A percentile compares a stretch with the other conserved stretches of the same genome.
Conservation (phyloP, 2,113 vertebrate species). For the Cyphomyrus plagiostoma region DNA sequence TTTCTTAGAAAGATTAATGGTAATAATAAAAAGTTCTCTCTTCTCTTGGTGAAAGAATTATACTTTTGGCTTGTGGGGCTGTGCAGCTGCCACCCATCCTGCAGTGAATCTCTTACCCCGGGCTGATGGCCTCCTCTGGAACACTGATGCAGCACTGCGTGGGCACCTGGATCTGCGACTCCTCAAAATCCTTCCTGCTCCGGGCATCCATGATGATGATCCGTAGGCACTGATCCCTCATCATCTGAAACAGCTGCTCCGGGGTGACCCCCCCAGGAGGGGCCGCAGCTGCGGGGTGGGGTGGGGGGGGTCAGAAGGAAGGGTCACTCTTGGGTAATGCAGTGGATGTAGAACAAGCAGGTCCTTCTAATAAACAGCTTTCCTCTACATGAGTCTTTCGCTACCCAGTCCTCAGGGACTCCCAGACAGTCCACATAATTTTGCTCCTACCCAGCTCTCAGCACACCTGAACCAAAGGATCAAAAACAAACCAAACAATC, state of each 20-base stretch:
- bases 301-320: neutral
- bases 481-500: neutral
- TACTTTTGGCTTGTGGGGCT: neutral
- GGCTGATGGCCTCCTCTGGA: constrained; percentile 83
- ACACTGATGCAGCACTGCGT: constrained; percentile 68
- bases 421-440: neutral
- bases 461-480: neutral
- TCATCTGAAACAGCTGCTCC: constrained; percentile 85
- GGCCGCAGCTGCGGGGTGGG: constrained; percentile 31
- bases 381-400: neutral
- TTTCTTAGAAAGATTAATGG: neutral
- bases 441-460: neutral
- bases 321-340: neutral
- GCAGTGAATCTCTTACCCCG: constrained; percentile 65
- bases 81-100: neutral
- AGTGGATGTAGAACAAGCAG: neutral
- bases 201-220: constrained; percentile 90
- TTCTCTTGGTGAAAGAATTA: neutral
- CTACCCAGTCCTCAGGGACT: neutral
- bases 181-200: constrained; percentile 69
- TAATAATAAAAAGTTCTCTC: neutral
- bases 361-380: neutral
- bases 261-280: constrained; percentile 74
- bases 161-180: constrained; percentile 78
- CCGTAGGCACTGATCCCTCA: constrained; percentile 73